Evolutionary conservation across 2,113 vertebrate genomes (phyloP).

Genomic region (human): GRCh38 chr4:152108501-152109000

Average conservation of each 20-base stretch:
- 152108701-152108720: neutral
- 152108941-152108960: neutral
- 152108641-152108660: neutral
- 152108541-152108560: neutral
- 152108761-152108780: neutral
- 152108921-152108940: neutral
- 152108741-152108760: neutral
- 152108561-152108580: neutral
- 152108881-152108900: fast-evolving
- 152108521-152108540: neutral
- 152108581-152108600: neutral
- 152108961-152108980: neutral
- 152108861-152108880: neutral
- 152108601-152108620: neutral
- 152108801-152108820: neutral
- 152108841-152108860: neutral
- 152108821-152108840: neutral
- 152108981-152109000: neutral
- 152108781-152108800: neutral
- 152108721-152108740: neutral
- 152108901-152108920: fast-evolving
- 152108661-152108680: fast-evolving
- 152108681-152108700: neutral
- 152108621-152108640: neutral
- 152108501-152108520: neutral